Evolutionary conservation across 2,797 vertebrate genomes (phyloP), one percentile per base, ranked within the genome.

Genomic region (Percopsis omiscomaycus): DNA sequence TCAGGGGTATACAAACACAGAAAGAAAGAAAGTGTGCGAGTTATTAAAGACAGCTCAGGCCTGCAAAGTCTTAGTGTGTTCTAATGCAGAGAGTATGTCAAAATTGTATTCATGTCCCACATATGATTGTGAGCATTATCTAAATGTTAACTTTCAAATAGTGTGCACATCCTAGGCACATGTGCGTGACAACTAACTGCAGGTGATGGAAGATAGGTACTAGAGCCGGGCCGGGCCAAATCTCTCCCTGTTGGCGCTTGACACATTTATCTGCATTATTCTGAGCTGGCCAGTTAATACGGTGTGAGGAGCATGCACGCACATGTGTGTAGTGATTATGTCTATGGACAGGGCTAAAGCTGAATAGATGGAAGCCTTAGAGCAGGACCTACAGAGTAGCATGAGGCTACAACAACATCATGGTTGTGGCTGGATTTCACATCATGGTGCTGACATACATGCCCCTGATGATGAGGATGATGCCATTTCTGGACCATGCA

Each of bases 361-460:
- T 46, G 29, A 48, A 57, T 2, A 66, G 53, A 75, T 67, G 47
- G 69, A 79, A 67, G 55, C 52, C 66, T 74, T 46, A 59, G 42
- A 10, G 73, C 59, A 4, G 49, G 28, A 61, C 22, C 51, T 5
- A 53, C 8, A 55, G 50, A 3, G 6, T 48, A 61, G 58, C 13
- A 70, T 66, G 58, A 37, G 59, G 42, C 77, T 75, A 62, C 66
- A 85, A 65, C 51, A 84, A 66, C 50, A 66, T 58, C 56, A 59
- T 58, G 32, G 32, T 74, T n/a, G 59, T 61, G 56, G 66, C 61
- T 69, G 77, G 74, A 77, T 81, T 82, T 85, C 76, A 73, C 80
- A 79, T 73, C 59, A 70, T 77, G 69, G 74, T 86, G 83, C 81
- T 83, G 87, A 86, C 75, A 84, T 86, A 86, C 80, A 85, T 73